These are phyloP conservation scores for Hippocampus barbouri DNA, from an alignment of 2,113 vertebrate genomes.

Conservation along the genomic window DNA sequence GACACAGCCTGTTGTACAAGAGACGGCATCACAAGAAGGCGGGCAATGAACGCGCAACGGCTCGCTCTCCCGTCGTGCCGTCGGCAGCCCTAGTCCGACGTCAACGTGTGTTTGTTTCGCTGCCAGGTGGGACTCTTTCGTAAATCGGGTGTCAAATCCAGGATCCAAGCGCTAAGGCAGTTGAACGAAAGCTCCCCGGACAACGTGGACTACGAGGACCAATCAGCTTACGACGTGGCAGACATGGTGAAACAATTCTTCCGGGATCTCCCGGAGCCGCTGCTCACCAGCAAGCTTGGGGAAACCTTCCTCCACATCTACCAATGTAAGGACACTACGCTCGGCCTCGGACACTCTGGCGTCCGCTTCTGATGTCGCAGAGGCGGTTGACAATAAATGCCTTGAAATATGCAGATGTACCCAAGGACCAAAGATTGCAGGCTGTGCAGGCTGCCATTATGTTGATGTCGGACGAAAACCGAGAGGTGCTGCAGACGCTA, in stretches of 20 bases:
- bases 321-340: constrained; percentile 80
- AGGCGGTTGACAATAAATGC: background rate
- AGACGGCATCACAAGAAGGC: background rate
- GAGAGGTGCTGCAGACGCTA: constrained; percentile 90
- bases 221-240: constrained; percentile 94
- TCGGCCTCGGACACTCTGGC: background rate
- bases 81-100: background rate
- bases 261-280: constrained; percentile 91
- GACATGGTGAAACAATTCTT: constrained; percentile 99
- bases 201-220: constrained; percentile 89
- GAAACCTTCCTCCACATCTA: constrained; percentile 98
- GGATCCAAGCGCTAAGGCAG: constrained; percentile 90
- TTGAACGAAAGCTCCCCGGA: constrained; percentile 93
- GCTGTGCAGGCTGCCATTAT: constrained; percentile 92
- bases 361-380: background rate
- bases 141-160: constrained; percentile 95
- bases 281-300: constrained; percentile 93
- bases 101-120: constrained; percentile 5
- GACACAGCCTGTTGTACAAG: constrained; percentile 1
- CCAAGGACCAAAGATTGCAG: constrained; percentile 90
- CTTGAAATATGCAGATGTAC: constrained; percentile 76
- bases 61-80: background rate
- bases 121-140: constrained; percentile 92
- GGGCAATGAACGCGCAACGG: background rate
- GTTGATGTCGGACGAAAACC: constrained; percentile 93